phyloP scores from a whole-genome alignment of 2,113 vertebrate species.

The Siphamia tubifer region DNA sequence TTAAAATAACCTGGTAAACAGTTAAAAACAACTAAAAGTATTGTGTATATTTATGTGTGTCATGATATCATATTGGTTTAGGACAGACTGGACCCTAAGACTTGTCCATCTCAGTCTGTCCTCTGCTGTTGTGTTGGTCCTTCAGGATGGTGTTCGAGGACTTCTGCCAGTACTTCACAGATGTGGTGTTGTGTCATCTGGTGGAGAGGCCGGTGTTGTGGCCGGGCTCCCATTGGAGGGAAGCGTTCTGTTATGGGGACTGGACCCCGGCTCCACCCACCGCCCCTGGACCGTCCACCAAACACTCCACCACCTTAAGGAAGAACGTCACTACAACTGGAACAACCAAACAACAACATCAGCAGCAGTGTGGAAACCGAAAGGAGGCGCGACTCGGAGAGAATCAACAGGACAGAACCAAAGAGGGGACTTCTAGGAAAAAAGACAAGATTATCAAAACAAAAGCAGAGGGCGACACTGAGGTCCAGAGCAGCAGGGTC shows the following conservation, averaged over 20 bases:
- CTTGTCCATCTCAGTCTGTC: not conserved
- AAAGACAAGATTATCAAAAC: slow-evolving; percentile 1
- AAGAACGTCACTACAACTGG: not conserved
- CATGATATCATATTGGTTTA: too few species aligned
- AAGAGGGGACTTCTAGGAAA: not conserved
- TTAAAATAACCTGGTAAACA: too few species aligned
- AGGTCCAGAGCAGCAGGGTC: not conserved
- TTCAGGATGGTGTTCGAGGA: slow-evolving; percentile 84
- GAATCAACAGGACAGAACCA: slow-evolving; percentile 25
- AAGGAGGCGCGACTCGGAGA: slow-evolving; percentile 67
- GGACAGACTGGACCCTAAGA: too few species aligned
- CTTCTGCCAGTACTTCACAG: slow-evolving; percentile 83
- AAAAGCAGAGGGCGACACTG: not conserved
- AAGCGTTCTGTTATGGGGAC: slow-evolving; percentile 68
- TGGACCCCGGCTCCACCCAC: slow-evolving; percentile 62
- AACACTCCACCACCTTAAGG: not conserved
- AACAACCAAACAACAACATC: slow-evolving; percentile 10
- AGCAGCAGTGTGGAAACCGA: slow-evolving; percentile 43
- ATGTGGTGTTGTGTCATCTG: slow-evolving; percentile 81
- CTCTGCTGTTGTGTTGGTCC: not conserved
- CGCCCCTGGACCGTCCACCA: not conserved
- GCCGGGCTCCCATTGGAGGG: slow-evolving; percentile 76
- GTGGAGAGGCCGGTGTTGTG: slow-evolving; percentile 73
- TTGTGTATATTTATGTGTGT: too few species aligned
- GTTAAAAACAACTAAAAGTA: too few species aligned